Evolutionary conservation across 2,888 invertebrate genomes (phyloP), one percentile per base, ranked within the genome.

Genomic region (Acanthosoma haemorrhoidale): DNA sequence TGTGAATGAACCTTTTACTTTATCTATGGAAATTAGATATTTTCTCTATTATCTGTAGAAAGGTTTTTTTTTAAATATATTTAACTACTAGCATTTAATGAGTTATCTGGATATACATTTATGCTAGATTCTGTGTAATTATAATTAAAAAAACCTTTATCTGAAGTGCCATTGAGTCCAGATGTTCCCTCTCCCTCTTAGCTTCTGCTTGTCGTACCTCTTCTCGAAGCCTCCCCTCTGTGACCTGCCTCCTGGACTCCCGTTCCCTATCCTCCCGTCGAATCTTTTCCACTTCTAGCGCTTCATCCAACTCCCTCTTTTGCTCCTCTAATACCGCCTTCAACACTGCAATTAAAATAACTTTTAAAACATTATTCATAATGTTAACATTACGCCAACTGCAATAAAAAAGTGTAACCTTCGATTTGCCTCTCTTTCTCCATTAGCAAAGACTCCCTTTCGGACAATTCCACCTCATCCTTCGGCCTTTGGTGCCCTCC

Each of bases 391-490:
- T 38, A n/a, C n/a, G n/a, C n/a, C n/a, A n/a, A n/a, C n/a, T n/a
- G n/a, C n/a, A n/a, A n/a, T 13, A 32, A 32, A 38, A 38, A 38
- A 63, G 31, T 60, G 31, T 13, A 69, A 74, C 74, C 70, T 72
- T 72, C 70, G 16, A 74, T 21, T 63, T 74, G 72, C 51, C 64
- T 73, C 63, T 75, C 74, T 71, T 72, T 73, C 51, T 73, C 70
- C 15, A 75, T 18, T 13, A 75, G 67, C 15, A 71, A 43, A 15
- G 64, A 21, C 38, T 74, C 74, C 63, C 74, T 70, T n/a, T 73
- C 73, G 38, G 71, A 64, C 9, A 75, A 58, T 38, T 75, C 73
- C 2, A 39, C 68, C 31, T 73, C 71, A 51, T 73, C 72, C 25
- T 41, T 61, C 11, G 74, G 74, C 15, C 67, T 18, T 2, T 18